These are phyloP conservation scores for Sorex maritimensis DNA, from an alignment of 2,797 vertebrate genomes.

Conservation along the genomic window DNA sequence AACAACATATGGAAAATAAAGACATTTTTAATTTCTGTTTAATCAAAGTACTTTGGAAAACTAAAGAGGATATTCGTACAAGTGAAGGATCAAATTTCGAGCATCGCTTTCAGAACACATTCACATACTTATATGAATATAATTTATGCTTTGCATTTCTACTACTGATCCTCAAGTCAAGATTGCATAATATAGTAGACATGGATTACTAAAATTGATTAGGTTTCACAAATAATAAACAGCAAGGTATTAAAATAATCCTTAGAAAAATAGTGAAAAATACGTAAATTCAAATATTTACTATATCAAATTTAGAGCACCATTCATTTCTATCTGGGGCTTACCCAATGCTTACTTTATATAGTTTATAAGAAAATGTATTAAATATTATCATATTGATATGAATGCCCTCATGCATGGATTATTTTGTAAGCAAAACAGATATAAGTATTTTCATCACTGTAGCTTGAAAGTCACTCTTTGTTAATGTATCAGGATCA, in stretches of 20 bases:
- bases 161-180: neutral
- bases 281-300: neutral
- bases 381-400: neutral
- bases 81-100: slow-evolving; percentile 60
- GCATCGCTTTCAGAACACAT: neutral
- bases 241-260: slow-evolving; percentile 11
- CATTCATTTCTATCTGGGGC: neutral
- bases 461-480: neutral
- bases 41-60: slow-evolving; percentile 70
- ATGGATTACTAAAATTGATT: neutral
- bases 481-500: neutral
- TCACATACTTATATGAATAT: neutral
- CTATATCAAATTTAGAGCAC: neutral
- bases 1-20: slow-evolving; percentile 28
- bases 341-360: neutral
- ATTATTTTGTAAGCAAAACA: neutral
- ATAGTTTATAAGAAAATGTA: neutral
- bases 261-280: neutral
- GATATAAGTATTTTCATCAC: neutral
- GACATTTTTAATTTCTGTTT: slow-evolving; percentile 54
- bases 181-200: slow-evolving; percentile 1
- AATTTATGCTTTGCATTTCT: slow-evolving; percentile 53
- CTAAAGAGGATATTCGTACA: slow-evolving; percentile 36
- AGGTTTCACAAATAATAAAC: slow-evolving; percentile 29
- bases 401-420: neutral